A percentile compares a stretch with the other conserved stretches of the same genome.
phyloP scores from a whole-genome alignment of 1,140 invertebrate genomes.

The Nautilus pompilius region DNA sequence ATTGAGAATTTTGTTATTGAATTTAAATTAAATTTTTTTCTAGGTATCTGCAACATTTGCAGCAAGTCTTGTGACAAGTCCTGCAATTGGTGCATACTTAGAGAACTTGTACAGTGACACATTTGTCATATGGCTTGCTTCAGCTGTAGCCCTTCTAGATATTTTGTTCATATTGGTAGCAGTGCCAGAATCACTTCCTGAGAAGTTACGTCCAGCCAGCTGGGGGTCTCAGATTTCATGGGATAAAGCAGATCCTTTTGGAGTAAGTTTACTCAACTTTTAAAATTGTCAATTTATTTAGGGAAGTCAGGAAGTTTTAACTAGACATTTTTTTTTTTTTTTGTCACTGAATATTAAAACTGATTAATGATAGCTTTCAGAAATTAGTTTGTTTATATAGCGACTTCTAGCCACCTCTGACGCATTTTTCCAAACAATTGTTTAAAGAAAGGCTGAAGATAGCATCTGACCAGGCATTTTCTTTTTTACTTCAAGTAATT shows the following conservation, averaged over 20 bases:
- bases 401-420: too few species aligned
- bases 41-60: constrained; percentile 96
- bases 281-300: too few species aligned
- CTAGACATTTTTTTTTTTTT: too few species aligned
- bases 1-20: background rate
- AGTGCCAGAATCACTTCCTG: constrained; percentile 95
- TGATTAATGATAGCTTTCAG: too few species aligned
- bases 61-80: constrained; percentile 94
- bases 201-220: constrained; percentile 58
- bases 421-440: too few species aligned
- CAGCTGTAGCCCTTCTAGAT: constrained; percentile 90
- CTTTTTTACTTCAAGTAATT: constrained; percentile 3
- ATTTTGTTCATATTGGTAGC: constrained; percentile 97
- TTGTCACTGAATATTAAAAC: too few species aligned
- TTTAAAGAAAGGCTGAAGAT: too few species aligned
- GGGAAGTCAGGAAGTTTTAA: too few species aligned
- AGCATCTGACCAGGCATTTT: too few species aligned
- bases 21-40: constrained; percentile 13
- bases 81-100: constrained; percentile 91
- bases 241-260: constrained; percentile 97
- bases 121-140: constrained; percentile 90
- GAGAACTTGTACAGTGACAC: constrained; percentile 87
- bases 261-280: too few species aligned
- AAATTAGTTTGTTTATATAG: too few species aligned
- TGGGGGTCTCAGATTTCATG: constrained; percentile 58